phyloP scores from a whole-genome alignment of 2,888 invertebrate genomes.

The Cheilosia pagana region DNA sequence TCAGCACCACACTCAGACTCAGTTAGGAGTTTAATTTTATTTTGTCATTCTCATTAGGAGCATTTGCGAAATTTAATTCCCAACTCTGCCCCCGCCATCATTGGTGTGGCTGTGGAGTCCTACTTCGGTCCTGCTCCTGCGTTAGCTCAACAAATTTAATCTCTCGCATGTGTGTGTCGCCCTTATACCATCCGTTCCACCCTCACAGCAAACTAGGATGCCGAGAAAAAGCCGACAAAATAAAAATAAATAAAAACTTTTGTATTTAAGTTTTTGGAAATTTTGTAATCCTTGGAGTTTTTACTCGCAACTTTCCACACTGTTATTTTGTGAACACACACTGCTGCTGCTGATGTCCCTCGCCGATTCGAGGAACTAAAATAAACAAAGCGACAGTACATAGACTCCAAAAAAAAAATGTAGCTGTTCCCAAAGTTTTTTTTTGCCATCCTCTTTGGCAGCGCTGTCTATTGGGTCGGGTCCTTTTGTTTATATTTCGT shows the following conservation, averaged over 20 bases:
- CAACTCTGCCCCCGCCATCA: background rate
- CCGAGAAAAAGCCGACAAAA: constrained; percentile 2
- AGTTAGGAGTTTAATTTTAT: constrained; percentile 62
- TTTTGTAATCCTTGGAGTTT: constrained; percentile 72
- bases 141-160: constrained; percentile 24
- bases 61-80: constrained; percentile 52
- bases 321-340: constrained; percentile 52
- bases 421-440: constrained; percentile 43
- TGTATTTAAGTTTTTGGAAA: constrained; percentile 43
- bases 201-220: background rate
- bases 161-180: constrained; percentile 36
- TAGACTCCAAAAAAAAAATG: constrained; percentile 23
- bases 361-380: constrained; percentile 41
- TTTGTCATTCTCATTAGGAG: constrained; percentile 63
- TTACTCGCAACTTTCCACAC: constrained; percentile 60
- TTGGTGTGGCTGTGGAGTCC: background rate
- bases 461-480: constrained; percentile 44
- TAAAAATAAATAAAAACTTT: constrained; percentile 32
- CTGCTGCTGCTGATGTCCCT: constrained; percentile 7
- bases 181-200: background rate
- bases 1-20: constrained; percentile 10
- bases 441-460: constrained; percentile 27
- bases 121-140: background rate
- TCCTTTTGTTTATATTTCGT: constrained; percentile 66
- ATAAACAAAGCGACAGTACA: constrained; percentile 54